Conservation (phyloP, 2,888 invertebrate species). For the Dascillus cervinus region DNA sequence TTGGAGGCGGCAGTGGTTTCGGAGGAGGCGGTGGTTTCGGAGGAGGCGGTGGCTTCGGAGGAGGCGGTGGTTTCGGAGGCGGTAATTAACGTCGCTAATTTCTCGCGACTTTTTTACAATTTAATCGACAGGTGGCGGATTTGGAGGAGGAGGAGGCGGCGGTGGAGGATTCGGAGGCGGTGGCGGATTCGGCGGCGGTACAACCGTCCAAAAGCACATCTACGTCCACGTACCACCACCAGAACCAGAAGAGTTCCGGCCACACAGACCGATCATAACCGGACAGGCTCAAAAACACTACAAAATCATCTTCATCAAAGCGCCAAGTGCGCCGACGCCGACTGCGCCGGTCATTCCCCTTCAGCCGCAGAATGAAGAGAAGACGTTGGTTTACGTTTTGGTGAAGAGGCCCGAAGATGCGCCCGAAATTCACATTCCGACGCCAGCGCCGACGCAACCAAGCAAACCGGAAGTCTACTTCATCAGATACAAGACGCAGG, state of each 20-base stretch:
- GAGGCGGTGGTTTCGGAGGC: constrained; percentile 14
- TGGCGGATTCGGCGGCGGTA: constrained; percentile 43
- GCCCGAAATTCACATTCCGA: constrained; percentile 73
- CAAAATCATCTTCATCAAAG: constrained; percentile 91
- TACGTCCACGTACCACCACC: constrained; percentile 87
- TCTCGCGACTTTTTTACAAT: no score
- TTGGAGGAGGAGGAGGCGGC: constrained; percentile 34
- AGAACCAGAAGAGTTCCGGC: constrained; percentile 68
- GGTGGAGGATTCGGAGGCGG: constrained; percentile 47
- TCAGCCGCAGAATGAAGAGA: constrained; percentile 79
- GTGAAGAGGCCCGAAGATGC: constrained; percentile 86
- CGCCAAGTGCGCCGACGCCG: constrained; percentile 73
- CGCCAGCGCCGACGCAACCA: constrained; percentile 73
- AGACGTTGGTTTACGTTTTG: constrained; percentile 83
- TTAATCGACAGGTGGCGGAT: constrained; percentile 21
- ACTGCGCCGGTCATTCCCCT: constrained; percentile 73
- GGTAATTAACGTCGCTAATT: constrained; percentile 13
- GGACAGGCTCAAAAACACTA: constrained; percentile 80
- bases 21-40: constrained; percentile 9
- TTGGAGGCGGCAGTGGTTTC: constrained; percentile 14
- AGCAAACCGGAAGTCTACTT: constrained; percentile 90
- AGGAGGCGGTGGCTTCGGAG: constrained; percentile 15
- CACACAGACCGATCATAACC: constrained; percentile 57
- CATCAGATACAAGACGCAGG: constrained; percentile 78
- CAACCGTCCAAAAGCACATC: constrained; percentile 76